Evolutionary conservation across 2,888 invertebrate species (phyloP), one percentile per base, ranked within the genome.

Genomic region (Drosophila hamatofila): DNA sequence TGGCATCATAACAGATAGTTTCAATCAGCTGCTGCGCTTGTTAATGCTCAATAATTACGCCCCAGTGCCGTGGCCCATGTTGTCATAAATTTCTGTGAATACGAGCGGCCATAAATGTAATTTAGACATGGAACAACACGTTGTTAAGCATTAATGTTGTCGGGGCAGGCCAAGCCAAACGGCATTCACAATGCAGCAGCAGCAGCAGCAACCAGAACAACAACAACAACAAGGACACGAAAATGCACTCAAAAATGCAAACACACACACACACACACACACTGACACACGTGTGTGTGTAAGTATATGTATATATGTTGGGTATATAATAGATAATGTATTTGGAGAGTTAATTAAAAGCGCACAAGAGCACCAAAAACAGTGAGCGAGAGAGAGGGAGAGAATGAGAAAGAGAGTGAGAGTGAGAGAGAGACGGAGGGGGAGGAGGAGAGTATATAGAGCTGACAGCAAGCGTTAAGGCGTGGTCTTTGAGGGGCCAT

Each of bases 261-360:
- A 68, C 61, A 35, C 49, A 42, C 35, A 37, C 18, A 56, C n/a
- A 56, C 46, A 42, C 21, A n/a, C 35, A 23, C 21, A 60, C 14
- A 37, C n/a, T 14, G 21, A n/a, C 14, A 21, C 23, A 35, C n/a
- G 55, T 49, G 27, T 27, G 48, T 21, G 30, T 33, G n/a, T 42
- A 39, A 37, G n/a, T 27, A 30, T 14, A 56, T 54, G 18, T 21
- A 21, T 33, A 21, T 35, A 21, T 42, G 21, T 41, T 49, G 27
- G 6, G 18, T 48, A 49, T 49, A 42, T 48, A 55, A 68, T 51
- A 63, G 58, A 73, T 77, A 69, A 66, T 73, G 66, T 64, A 54
- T 62, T 69, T 68, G 64, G 58, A 68, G 67, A 81, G 80, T 83
- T 81, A 81, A 82, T 81, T 81, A 81, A 81, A 82, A 62, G 70